Evolutionary conservation across 1,140 invertebrate species (phyloP).

Genomic region (Panagrolaimus sp.): DNA sequence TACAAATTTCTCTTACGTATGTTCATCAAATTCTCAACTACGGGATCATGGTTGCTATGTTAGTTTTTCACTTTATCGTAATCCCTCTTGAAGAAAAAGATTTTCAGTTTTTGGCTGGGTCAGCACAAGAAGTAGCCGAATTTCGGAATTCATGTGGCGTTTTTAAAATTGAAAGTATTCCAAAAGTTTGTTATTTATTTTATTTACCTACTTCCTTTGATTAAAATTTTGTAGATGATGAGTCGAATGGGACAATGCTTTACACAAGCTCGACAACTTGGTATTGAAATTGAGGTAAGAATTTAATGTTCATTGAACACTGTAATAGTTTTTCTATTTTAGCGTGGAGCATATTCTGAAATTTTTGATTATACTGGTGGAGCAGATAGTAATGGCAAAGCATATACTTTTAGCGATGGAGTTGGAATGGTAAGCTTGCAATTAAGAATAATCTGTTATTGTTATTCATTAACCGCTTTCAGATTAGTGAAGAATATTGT

Average conservation of each 20-base stretch:
- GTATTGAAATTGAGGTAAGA: neutral
- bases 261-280: neutral
- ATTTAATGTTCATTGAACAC: neutral
- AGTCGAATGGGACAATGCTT: constrained; percentile 7
- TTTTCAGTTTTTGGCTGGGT: neutral
- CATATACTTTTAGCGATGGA: constrained; percentile 7
- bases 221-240: neutral
- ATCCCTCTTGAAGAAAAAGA: too few species aligned
- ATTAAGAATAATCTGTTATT: too few species aligned
- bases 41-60: constrained; percentile 7
- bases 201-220: too few species aligned
- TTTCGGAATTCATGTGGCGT: neutral
- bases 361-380: neutral
- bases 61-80: too few species aligned
- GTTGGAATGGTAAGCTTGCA: neutral
- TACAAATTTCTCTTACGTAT: too few species aligned
- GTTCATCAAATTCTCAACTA: neutral
- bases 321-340: neutral
- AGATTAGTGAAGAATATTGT: too few species aligned
- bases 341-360: neutral
- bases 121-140: neutral
- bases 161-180: neutral
- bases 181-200: neutral
- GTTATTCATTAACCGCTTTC: too few species aligned
- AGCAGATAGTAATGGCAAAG: neutral